A percentile compares a stretch with the other conserved stretches of the same genome.
Conservation (phyloP, 2,888 invertebrate genomes). For the Leptopterna dolabrata region DNA sequence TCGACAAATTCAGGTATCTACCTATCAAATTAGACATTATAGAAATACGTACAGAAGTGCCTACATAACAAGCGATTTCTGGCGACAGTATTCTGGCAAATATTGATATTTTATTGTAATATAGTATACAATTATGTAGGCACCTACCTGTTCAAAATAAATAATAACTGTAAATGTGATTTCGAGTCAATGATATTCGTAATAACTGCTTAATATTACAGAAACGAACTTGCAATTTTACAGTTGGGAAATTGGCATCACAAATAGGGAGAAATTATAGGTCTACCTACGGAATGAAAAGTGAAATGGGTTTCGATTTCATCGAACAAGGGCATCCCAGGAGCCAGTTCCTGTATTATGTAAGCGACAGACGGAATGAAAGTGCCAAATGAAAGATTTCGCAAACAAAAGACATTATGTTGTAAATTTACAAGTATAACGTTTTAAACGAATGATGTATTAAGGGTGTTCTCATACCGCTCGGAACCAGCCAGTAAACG, state of each 20-base stretch:
- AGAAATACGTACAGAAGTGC: too few relatives aligned
- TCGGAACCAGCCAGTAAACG: background rate
- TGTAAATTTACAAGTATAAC: background rate
- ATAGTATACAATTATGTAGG: too few relatives aligned
- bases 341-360: constrained; percentile 39
- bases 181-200: too few relatives aligned
- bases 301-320: constrained; percentile 42
- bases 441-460: background rate
- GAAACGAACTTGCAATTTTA: background rate
- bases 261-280: background rate
- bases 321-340: constrained; percentile 26
- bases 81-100: too few relatives aligned
- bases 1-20: too few relatives aligned
- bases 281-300: background rate
- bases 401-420: background rate
- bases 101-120: too few relatives aligned
- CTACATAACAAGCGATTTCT: too few relatives aligned
- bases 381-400: background rate
- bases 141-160: too few relatives aligned
- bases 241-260: background rate
- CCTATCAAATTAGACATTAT: too few relatives aligned
- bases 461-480: background rate
- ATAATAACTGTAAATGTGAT: too few relatives aligned
- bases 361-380: constrained; percentile 5
- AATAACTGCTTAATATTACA: too few relatives aligned